phyloP scores from a whole-genome alignment of 2,113 vertebrate species.

The Erythrocercus mccallii region DNA sequence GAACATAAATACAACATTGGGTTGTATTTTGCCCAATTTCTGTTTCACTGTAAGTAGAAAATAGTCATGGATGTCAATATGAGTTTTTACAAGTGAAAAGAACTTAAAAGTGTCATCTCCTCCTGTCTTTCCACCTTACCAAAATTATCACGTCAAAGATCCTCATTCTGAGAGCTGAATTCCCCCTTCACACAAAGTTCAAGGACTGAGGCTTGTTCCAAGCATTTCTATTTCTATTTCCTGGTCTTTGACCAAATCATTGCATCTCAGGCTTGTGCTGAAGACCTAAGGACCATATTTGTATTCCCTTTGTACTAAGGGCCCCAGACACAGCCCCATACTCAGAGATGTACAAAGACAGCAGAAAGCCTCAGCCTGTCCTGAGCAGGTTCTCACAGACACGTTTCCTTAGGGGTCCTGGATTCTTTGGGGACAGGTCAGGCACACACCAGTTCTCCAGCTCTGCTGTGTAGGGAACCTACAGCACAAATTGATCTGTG shows the following conservation, averaged over 20 bases:
- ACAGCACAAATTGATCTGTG: neutral
- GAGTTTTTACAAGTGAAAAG: neutral
- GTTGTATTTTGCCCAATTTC: neutral
- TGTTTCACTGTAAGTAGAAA: neutral
- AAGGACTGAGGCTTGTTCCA: constrained; percentile 14
- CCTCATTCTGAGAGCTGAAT: constrained; percentile 36
- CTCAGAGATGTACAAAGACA: neutral
- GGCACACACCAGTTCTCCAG: neutral
- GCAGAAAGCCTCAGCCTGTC: neutral
- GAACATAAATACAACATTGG: neutral
- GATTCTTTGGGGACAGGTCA: neutral
- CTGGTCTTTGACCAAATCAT: constrained; percentile 46
- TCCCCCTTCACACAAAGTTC: neutral
- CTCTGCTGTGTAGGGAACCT: neutral
- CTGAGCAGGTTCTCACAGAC: neutral
- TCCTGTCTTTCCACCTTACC: neutral
- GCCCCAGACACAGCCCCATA: neutral
- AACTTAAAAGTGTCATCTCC: neutral
- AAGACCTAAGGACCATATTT: constrained; percentile 11
- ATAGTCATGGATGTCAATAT: neutral
- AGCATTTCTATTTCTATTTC: constrained; percentile 33
- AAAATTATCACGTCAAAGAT: constrained; percentile 34
- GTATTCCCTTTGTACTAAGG: neutral
- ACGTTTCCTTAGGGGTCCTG: neutral
- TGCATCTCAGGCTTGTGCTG: neutral